Evolutionary conservation across 1,140 invertebrate species (phyloP), one percentile per base, ranked within the genome.

Genomic region (Calliphora vicina): DNA sequence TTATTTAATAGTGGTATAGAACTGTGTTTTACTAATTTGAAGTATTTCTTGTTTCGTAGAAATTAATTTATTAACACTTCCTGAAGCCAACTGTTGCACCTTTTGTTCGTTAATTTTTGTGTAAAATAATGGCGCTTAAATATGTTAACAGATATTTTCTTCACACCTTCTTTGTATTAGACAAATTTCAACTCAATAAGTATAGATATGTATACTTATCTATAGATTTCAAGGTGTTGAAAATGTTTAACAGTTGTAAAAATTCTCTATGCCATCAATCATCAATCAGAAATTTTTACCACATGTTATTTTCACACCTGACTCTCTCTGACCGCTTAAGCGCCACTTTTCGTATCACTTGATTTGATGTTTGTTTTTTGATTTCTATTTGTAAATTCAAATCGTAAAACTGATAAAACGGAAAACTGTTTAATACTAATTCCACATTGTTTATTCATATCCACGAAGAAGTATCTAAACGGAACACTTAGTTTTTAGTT

Each of bases 251-350:
- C 10, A 45, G 15, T 45, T 45, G 43, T 45, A 12, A 3, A 45
- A 45, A 45, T 45, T 45, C 10, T 45, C 43, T 13, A 13, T 67
- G 13, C 4, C 0, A 57, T 76, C 73, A 76, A 20, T 76, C 26
- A 42, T 76, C 27, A 71, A 71, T 71, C 67, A 74, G 17, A 1
- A 1, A 15, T 17, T 29, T 27, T 12, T 29, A 76, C 2, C 73
- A 76, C n/a, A 42, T 76, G 29, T 29, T 42, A 9, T 76, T 8
- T 76, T 76, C 27, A 42, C 73, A 76, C 29, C 73, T 76, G 73
- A 35, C 17, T n/a, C 3, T 42, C 1, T n/a, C 5, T 35, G 35
- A 5, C 1, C 2, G 42, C 27, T 42, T 76, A 76, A 76, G 73
- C 73, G 73, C 73, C 73, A 76, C n/a, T 76, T 76, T 67, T 6